Percentiles rank a stretch among this genome's conserved stretches.
phyloP scores from a whole-genome alignment of 2,113 vertebrate genomes.

The Gulo gulo region DNA sequence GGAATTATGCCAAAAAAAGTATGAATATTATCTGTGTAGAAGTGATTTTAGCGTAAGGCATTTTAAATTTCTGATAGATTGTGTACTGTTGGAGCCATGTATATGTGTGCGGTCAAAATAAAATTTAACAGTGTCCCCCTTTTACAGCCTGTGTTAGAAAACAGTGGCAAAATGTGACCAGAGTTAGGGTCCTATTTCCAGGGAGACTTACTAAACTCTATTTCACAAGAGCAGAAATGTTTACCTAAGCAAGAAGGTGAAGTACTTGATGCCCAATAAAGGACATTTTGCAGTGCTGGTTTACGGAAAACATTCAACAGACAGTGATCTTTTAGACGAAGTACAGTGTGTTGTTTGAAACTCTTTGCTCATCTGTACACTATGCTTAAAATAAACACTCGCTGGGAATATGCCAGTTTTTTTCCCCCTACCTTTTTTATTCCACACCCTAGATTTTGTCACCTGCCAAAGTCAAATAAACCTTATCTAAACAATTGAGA shows the following conservation, averaged over 20 bases:
- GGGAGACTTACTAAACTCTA: neutral
- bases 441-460: constrained; percentile 82
- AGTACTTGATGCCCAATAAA: constrained; percentile 55
- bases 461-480: constrained; percentile 84
- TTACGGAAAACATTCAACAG: constrained; percentile 66
- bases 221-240: constrained; percentile 65
- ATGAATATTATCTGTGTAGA: neutral
- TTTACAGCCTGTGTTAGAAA: neutral
- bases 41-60: neutral
- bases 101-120: neutral
- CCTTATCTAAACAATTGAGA: constrained; percentile 86
- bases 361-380: constrained; percentile 65
- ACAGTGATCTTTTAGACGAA: constrained; percentile 63
- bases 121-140: neutral
- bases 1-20: neutral
- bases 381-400: constrained; percentile 73
- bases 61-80: neutral
- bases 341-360: constrained; percentile 68
- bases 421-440: constrained; percentile 54
- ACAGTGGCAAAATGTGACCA: neutral
- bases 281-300: constrained; percentile 50
- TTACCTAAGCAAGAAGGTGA: constrained; percentile 70
- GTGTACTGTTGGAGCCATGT: neutral
- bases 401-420: constrained; percentile 72
- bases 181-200: constrained; percentile 8